phyloP scores from a whole-genome alignment of 2,888 invertebrate species.

The Magallana nippona region DNA sequence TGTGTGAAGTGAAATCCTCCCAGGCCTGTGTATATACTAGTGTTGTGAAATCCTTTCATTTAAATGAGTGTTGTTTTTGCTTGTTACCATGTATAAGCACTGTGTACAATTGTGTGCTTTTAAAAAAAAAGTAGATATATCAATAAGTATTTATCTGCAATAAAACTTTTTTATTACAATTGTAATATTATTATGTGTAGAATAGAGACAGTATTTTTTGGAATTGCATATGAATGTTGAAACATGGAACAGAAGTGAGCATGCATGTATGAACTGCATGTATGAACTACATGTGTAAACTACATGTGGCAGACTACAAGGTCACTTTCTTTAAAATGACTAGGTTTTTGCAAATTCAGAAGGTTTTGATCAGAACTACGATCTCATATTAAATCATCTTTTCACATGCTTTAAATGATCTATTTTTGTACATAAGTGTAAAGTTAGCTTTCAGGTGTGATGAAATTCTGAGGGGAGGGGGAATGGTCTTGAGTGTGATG shows the following conservation, averaged over 20 bases:
- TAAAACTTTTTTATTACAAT: not conserved
- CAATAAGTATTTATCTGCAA: not conserved
- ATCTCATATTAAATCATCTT: constrained; percentile 9
- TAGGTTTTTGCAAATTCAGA: not conserved
- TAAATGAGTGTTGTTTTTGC: constrained; percentile 11
- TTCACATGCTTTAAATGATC: constrained; percentile 15
- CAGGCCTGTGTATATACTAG: constrained; percentile 1
- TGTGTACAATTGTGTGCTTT: not conserved
- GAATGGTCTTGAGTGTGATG: not conserved
- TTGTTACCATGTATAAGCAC: not conserved
- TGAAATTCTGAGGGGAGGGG: not conserved
- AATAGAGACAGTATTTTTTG: not conserved
- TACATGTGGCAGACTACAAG: constrained; percentile 1
- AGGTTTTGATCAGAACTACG: not conserved
- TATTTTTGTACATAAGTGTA: constrained; percentile 11
- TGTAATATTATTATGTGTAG: not conserved
- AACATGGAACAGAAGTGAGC: not conserved
- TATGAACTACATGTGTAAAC: too few species aligned
- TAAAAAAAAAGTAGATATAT: not conserved
- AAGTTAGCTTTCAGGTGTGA: not conserved
- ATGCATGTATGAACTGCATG: not conserved
- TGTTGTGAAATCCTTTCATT: constrained; percentile 31
- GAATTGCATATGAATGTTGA: not conserved
- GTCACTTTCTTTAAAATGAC: not conserved
- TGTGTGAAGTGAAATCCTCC: constrained; percentile 22